Base-by-base conservation (phyloP, 1,140 invertebrate species). In the Zaprionus inermis region DNA sequence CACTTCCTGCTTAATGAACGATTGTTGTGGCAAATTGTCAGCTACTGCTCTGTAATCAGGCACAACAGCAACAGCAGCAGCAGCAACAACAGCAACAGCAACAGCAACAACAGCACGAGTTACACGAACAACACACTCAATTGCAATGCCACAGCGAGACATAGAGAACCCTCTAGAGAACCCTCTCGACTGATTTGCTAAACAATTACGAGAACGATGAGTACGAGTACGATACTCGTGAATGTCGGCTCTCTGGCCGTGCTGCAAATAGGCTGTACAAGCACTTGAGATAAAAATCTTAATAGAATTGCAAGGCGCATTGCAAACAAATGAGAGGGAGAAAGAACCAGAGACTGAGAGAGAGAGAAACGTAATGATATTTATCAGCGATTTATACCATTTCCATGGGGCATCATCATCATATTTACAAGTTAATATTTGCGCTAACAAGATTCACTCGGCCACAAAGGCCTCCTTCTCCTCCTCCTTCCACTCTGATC, bases 391-490 rank as follows among this genome's bases (percentile, higher is more conserved):
- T 88, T 86, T 85, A 82, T 84, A 88, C 83, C 76, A 91, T 91
- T 91, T 91, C 89, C 86, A 90, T 84, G 78, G 81, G 83, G 88
- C 88, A 91, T 91, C 84, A 91, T 91, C 88, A 91, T 91, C 88
- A 91, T 91, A 91, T 91, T 91, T 91, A 91, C 88, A 91, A 91
- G 88, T 91, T 91, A 91, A 91, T 91, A 91, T 91, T 90, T 91
- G 81, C 88, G 88, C 83, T 91, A 91, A 90, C 86, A 90, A 90
- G 86, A 90, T 85, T 75, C 76, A 58, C 66, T 74, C 34, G 59
- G 32, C 56, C 41, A 83, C 81, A 57, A 73, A 16, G 67, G 70
- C 79, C 72, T 71, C 28, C 24, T 4, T 1, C 24, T 28, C 24
- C 24, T 2, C 3, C 24, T 28, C 24, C 24, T 28, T 4, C 1